Conservation (phyloP, 2,888 invertebrate genomes). For the Hoplodrina ambigua region DNA sequence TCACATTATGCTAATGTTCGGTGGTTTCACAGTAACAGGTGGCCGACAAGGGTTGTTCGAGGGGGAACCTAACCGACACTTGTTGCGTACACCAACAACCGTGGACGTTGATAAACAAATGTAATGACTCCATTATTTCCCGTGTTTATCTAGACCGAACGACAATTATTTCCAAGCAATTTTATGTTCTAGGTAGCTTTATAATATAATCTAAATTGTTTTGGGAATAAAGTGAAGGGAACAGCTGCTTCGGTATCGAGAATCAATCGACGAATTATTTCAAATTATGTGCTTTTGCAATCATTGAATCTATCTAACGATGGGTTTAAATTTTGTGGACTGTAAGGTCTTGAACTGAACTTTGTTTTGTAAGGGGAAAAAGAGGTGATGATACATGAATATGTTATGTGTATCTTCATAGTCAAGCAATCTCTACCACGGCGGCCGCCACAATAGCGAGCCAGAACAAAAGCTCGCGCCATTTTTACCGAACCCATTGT, state of each 20-base stretch:
- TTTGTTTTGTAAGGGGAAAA: conserved; percentile 28
- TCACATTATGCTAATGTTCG: conserved; percentile 69
- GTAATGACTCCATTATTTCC: conserved; percentile 71
- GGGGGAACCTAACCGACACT: conserved; percentile 76
- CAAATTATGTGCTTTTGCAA: conserved; percentile 49
- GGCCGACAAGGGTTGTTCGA: conserved; percentile 73
- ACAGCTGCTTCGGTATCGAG: conserved; percentile 24
- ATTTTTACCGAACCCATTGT: conserved; percentile 86
- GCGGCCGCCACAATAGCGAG: conserved; percentile 78
- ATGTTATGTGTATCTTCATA: conserved; percentile 51
- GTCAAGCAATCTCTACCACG: conserved; percentile 65
- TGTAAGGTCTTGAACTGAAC: conserved; percentile 13
- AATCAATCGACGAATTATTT: conserved; percentile 29
- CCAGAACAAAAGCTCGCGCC: conserved; percentile 88
- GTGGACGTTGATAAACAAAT: conserved; percentile 58
- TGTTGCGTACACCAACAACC: conserved; percentile 71
- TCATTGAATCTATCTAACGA: conserved; percentile 1
- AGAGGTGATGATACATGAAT: conserved; percentile 36
- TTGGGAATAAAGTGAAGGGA: conserved; percentile 47
- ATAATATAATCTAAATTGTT: conserved; percentile 35
- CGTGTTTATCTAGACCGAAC: conserved; percentile 46
- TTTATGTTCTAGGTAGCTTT: conserved; percentile 24
- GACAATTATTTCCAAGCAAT: conserved; percentile 40
- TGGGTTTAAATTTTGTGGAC: background rate
- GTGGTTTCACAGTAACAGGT: conserved; percentile 78